Conservation (phyloP, 2,113 vertebrate genomes). For the Malurus alboscapulatus region DNA sequence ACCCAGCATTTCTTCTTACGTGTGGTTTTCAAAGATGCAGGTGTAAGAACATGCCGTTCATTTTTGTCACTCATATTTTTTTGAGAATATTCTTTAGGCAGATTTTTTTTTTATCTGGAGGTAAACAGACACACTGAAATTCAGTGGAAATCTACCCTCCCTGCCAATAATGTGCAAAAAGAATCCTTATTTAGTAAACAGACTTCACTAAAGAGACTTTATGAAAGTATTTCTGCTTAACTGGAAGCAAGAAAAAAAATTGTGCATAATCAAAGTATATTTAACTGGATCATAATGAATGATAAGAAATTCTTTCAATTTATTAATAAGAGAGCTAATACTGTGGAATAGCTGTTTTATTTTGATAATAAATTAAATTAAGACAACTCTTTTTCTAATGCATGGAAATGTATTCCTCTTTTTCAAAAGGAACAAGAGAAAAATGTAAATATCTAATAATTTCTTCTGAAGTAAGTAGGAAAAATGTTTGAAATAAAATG, state of each 20-base stretch:
- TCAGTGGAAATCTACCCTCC: not conserved
- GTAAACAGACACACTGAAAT: not conserved
- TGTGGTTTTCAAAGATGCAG: not conserved
- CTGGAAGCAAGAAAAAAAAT: not conserved
- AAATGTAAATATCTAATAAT: not conserved
- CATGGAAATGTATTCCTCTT: not conserved
- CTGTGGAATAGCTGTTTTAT: not conserved
- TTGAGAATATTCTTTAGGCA: not conserved
- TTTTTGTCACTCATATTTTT: not conserved
- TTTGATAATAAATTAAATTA: not conserved
- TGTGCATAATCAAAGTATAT: not conserved
- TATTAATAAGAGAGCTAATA: not conserved
- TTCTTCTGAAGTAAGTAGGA: not conserved
- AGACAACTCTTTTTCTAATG: not conserved
- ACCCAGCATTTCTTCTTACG: not conserved
- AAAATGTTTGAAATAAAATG: not conserved
- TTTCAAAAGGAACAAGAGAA: not conserved
- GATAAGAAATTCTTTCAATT: not conserved
- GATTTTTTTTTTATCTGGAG: not conserved
- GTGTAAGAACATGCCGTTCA: not conserved
- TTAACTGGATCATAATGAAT: not conserved
- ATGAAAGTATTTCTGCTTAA: not conserved
- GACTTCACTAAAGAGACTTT: not conserved
- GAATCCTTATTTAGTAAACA: not conserved
- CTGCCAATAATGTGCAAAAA: not conserved